Evolutionary conservation across 2,113 vertebrate species (phyloP).

Genomic region (Tachysurus vachellii): DNA sequence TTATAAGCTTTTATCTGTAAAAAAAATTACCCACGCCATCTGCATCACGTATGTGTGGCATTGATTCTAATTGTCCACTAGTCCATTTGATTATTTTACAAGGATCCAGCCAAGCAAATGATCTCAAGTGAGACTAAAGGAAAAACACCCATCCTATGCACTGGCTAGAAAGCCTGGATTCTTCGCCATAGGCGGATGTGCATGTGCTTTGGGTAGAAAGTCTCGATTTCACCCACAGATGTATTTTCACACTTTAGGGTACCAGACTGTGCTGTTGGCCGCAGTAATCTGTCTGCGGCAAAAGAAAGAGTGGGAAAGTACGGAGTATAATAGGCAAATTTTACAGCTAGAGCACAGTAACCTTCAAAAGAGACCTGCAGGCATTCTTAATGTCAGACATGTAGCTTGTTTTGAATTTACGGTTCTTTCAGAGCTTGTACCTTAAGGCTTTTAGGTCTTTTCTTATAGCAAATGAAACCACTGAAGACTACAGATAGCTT

Average conservation of each 20-base stretch:
- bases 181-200: not conserved
- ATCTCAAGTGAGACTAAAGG: not conserved
- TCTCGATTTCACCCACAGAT: not conserved
- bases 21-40: too few species aligned
- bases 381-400: constrained; percentile 1
- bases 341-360: constrained; percentile 3
- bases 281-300: not conserved
- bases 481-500: not conserved
- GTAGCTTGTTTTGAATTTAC: constrained; percentile 28
- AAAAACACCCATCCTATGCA: not conserved
- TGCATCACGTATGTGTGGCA: not conserved
- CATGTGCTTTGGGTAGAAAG: not conserved
- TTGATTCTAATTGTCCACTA: not conserved
- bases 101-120: not conserved
- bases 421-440: not conserved
- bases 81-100: not conserved
- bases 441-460: constrained; percentile 18
- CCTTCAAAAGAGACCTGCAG: constrained; percentile 34
- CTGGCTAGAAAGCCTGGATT: not conserved
- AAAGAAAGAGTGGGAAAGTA: not conserved
- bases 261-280: not conserved
- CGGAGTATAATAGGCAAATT: not conserved
- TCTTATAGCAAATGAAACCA: not conserved
- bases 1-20: not conserved
- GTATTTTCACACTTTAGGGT: not conserved